Evolutionary conservation across 2,113 vertebrate genomes (phyloP).

Genomic region (Scomber scombrus): DNA sequence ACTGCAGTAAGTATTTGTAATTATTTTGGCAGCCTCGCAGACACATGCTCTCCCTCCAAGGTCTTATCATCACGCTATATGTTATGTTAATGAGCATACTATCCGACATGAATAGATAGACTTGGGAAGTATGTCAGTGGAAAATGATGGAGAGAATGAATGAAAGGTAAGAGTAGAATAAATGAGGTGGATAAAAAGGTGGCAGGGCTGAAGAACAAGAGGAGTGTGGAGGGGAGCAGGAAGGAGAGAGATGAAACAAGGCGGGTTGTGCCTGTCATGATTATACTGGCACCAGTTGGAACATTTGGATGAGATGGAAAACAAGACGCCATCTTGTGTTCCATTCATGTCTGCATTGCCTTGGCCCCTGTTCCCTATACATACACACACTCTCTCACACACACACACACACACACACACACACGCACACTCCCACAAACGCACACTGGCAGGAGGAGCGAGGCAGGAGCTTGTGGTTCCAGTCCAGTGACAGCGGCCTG

Average conservation of each 20-base stretch:
- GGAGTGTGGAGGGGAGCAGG: constrained; percentile 4
- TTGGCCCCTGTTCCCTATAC: constrained; percentile 49
- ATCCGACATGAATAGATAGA: not conserved
- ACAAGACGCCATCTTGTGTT: constrained; percentile 74
- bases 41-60: constrained; percentile 15
- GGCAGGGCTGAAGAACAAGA: constrained; percentile 44
- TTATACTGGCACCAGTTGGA: constrained; percentile 65
- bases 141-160: not conserved
- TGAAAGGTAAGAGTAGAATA: constrained; percentile 3
- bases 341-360: constrained; percentile 64
- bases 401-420: constrained; percentile 20
- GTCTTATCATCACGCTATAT: constrained; percentile 25
- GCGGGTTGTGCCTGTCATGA: constrained; percentile 65
- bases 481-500: constrained; percentile 76
- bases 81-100: not conserved
- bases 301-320: constrained; percentile 72
- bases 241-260: constrained; percentile 69
- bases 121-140: not conserved
- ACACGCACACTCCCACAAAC: constrained; percentile 40
- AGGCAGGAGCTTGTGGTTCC: constrained; percentile 75
- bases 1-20: constrained; percentile 12
- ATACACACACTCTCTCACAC: constrained; percentile 24
- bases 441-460: constrained; percentile 43
- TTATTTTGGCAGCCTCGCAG: constrained; percentile 11
- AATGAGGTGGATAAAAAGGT: constrained; percentile 9